Percentiles rank a stretch among this genome's conserved stretches.
phyloP scores from a whole-genome alignment of 2,888 invertebrate species.

The Pyrrhia umbra region DNA sequence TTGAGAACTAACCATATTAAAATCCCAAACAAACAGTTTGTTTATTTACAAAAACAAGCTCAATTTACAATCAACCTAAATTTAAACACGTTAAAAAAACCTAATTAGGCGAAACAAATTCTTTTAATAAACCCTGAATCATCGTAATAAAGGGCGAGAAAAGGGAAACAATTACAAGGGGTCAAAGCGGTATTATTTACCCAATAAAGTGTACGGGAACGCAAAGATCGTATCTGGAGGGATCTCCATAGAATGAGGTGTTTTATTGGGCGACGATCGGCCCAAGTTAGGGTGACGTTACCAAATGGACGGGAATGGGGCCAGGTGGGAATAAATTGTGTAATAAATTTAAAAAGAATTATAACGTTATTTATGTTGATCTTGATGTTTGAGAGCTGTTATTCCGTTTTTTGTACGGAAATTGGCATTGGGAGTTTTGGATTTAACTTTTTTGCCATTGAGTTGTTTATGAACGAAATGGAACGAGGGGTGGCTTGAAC shows the following conservation, averaged over 20 bases:
- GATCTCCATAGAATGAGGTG: conserved; percentile 77
- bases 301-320: conserved; percentile 56
- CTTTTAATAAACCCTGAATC: conserved; percentile 71
- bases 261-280: conserved; percentile 76
- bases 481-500: conserved; percentile 26
- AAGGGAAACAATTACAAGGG: conserved; percentile 74
- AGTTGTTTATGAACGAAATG: conserved; percentile 34
- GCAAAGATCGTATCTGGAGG: conserved; percentile 73
- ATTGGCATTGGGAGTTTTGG: conserved; percentile 27
- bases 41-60: conserved; percentile 16
- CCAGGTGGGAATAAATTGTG: conserved; percentile 60
- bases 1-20: conserved; percentile 18
- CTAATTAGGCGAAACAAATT: conserved; percentile 62
- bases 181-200: conserved; percentile 71
- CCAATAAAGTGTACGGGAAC: conserved; percentile 72
- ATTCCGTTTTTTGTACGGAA: conserved; percentile 50
- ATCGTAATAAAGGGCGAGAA: conserved; percentile 69
- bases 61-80: conserved; percentile 26
- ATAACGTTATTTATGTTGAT: conserved; percentile 55
- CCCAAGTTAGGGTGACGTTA: conserved; percentile 63
- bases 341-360: conserved; percentile 62
- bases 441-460: conserved; percentile 27
- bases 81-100: conserved; percentile 43
- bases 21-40: conserved; percentile 1
- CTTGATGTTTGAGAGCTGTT: conserved; percentile 52